Conservation (phyloP, 2,888 invertebrate species). For the Philereme transversata region DNA sequence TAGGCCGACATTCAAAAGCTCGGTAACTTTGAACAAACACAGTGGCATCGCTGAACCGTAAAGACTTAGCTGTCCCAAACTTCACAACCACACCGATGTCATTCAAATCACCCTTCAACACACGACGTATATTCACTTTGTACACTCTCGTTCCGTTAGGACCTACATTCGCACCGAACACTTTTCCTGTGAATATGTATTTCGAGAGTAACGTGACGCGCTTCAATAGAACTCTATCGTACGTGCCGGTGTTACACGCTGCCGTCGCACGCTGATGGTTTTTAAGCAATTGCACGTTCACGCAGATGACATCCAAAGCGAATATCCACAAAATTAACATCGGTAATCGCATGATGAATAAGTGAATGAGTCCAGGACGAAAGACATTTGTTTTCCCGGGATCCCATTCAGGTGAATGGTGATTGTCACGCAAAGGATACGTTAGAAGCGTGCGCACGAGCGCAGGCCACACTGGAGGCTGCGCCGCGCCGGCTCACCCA, state of each 20-base stretch:
- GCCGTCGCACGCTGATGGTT: constrained; percentile 42
- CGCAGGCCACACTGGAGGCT: constrained; percentile 71
- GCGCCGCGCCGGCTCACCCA: constrained; percentile 62
- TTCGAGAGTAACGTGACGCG: constrained; percentile 64
- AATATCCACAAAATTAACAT: constrained; percentile 54
- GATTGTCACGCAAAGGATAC: constrained; percentile 45
- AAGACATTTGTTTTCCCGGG: constrained; percentile 23
- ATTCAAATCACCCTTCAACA: constrained; percentile 73
- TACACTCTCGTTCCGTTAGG: constrained; percentile 57
- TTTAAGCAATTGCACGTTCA: constrained; percentile 47
- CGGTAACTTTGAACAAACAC: constrained; percentile 61
- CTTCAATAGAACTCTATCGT: constrained; percentile 63
- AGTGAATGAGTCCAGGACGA: constrained; percentile 28
- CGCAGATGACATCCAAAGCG: constrained; percentile 45
- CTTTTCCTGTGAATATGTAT: constrained; percentile 74
- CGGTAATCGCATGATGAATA: constrained; percentile 43
- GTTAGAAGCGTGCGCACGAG: constrained; percentile 71
- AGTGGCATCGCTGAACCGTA: constrained; percentile 67
- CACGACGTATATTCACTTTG: constrained; percentile 71
- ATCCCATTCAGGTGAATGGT: constrained; percentile 16
- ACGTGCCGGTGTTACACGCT: constrained; percentile 52
- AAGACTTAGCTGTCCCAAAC: constrained; percentile 57
- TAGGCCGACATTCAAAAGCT: constrained; percentile 52
- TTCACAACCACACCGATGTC: constrained; percentile 63
- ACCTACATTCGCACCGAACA: constrained; percentile 57